A percentile compares a stretch with the other conserved stretches of the same genome.
phyloP scores from a whole-genome alignment of 2,797 vertebrate genomes.

The Lutjanus campechanus region DNA sequence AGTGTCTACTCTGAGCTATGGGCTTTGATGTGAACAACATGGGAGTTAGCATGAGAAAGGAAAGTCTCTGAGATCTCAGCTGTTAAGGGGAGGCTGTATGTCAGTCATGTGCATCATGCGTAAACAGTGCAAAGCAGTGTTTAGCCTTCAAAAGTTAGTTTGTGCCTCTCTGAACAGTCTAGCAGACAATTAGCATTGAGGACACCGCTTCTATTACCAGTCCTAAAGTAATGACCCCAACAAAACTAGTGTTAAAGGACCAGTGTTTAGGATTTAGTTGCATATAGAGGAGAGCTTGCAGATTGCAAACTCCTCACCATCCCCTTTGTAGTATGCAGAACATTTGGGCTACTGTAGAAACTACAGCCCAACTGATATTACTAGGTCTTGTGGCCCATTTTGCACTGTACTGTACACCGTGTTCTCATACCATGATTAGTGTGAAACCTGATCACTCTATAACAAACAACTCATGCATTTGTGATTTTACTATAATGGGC shows the following conservation, averaged over 20 bases:
- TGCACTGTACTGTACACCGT: not conserved
- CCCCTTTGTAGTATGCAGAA: too few species aligned
- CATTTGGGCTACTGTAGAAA: too few species aligned
- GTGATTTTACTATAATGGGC: not conserved
- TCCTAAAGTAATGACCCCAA: not conserved
- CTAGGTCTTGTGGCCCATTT: not conserved
- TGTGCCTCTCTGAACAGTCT: not conserved
- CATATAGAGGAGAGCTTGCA: too few species aligned
- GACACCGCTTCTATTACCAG: not conserved
- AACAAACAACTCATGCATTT: not conserved
- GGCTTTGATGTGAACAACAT: conserved; percentile 19
- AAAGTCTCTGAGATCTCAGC: conserved; percentile 31
- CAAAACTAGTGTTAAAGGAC: not conserved
- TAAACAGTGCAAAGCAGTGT: conserved; percentile 40
- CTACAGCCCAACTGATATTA: too few species aligned
- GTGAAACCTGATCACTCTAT: not conserved
- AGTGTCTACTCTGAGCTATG: conserved; percentile 5
- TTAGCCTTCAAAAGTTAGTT: conserved; percentile 32
- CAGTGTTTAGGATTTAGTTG: too few species aligned
- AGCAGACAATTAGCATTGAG: not conserved
- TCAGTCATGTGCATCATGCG: conserved; percentile 28
- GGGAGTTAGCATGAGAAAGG: conserved; percentile 14
- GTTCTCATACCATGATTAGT: not conserved
- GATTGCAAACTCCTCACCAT: too few species aligned
- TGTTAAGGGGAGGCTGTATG: conserved; percentile 19